phyloP scores from a whole-genome alignment of 2,797 vertebrate species.

The Bradypodion pumilum region DNA sequence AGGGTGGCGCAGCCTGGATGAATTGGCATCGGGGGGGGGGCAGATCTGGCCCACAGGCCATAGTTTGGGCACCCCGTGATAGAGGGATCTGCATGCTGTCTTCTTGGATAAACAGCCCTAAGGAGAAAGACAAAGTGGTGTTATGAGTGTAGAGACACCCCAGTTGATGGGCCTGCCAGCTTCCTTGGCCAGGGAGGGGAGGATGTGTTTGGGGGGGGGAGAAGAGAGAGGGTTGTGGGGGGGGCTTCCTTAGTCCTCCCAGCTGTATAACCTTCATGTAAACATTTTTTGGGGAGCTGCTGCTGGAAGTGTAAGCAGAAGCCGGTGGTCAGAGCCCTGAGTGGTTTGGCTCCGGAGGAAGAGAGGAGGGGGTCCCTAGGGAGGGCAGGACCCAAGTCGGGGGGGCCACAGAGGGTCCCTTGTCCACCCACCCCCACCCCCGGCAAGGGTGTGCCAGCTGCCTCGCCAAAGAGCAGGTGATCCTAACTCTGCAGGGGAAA shows the following conservation, averaged over 20 bases:
- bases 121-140: neutral
- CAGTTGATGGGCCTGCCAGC: neutral
- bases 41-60: too few relatives aligned
- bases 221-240: too few relatives aligned
- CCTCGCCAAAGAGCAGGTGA: too few relatives aligned
- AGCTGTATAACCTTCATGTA: constrained; percentile 14
- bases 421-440: too few relatives aligned
- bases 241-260: neutral
- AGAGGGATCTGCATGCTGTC: neutral
- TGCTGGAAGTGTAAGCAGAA: neutral
- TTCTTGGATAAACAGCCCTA: constrained; percentile 21
- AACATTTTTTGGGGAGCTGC: neutral
- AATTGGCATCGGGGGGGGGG: too few relatives aligned
- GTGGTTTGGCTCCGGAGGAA: neutral
- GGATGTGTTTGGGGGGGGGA: neutral
- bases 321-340: neutral
- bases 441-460: neutral
- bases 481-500: too few relatives aligned
- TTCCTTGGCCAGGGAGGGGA: neutral
- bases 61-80: too few relatives aligned
- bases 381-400: too few relatives aligned
- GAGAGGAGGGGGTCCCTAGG: neutral
- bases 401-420: fast-evolving
- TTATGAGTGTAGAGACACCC: constrained; percentile 17
- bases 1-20: too few relatives aligned